These are phyloP conservation scores for Netelia fuscicornis DNA, from an alignment of 2,888 invertebrate species.

Conservation along the genomic window DNA sequence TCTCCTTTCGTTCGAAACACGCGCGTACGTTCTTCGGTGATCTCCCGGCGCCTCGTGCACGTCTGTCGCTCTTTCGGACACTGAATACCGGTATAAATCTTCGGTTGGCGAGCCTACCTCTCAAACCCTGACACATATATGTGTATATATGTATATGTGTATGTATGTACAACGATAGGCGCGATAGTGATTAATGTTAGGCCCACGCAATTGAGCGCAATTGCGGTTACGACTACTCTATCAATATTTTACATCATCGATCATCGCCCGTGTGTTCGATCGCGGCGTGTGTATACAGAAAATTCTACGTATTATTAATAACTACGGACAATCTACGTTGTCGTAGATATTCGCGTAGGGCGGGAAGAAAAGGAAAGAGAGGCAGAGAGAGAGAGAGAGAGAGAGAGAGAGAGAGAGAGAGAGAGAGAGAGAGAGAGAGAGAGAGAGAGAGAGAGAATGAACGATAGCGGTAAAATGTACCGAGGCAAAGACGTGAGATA, in stretches of 20 bases:
- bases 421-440: too few relatives aligned
- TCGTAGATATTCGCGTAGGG: constrained; percentile 22
- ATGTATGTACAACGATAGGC: not conserved
- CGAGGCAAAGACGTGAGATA: constrained; percentile 4
- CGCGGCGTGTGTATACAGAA: constrained; percentile 28
- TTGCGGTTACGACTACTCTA: constrained; percentile 55
- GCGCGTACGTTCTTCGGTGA: not conserved
- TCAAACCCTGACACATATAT: not conserved
- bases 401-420: too few relatives aligned
- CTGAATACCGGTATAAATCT: constrained; percentile 61
- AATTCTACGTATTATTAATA: constrained; percentile 32
- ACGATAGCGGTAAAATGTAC: constrained; percentile 44
- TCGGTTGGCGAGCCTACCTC: constrained; percentile 31
- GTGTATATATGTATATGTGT: not conserved
- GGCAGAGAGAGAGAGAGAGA: too few relatives aligned
- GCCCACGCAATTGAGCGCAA: constrained; percentile 64
- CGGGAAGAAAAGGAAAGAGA: not conserved
- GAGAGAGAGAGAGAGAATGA: not conserved
- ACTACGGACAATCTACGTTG: constrained; percentile 1
- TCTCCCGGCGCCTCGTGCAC: constrained; percentile 2
- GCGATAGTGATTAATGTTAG: constrained; percentile 60
- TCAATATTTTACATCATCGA: constrained; percentile 65
- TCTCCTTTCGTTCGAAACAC: not conserved
- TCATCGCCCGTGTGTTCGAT: constrained; percentile 27
- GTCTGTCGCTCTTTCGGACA: constrained; percentile 50